Evolutionary conservation across 2,888 invertebrate genomes (phyloP), one percentile per base, ranked within the genome.

Genomic region (Brenthis daphne): DNA sequence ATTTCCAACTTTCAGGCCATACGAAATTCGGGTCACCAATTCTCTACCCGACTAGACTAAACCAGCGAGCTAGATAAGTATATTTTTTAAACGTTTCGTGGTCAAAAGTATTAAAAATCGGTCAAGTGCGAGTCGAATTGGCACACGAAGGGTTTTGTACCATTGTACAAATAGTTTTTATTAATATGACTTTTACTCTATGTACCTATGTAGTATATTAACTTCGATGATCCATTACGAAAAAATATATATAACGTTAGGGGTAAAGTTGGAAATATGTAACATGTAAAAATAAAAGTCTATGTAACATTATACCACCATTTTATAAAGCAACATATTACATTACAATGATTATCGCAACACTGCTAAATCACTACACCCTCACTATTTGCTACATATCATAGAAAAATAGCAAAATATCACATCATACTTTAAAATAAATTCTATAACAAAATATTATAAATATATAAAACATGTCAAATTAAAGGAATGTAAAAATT

Each of bases 271-370:
- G 53, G 12, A 24, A 20, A 16, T 12, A 13, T n/a, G 16, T 20
- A 24, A 47, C 1, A 53, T 4, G 16, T 1, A 55, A 64, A 61
- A 64, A 58, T 64, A 69, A 57, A 56, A 48, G 12, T 16, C 48
- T 11, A 13, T 12, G 33, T 14, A 65, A 64, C 58, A 51, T 69
- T 72, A 54, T 63, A 67, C 67, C 64, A 67, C 72, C 72, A 69
- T 64, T 67, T 69, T 67, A 66, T 69, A 60, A 73, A 73, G 73
- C 73, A 73, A 69, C 69, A 71, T 71, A n/a, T n/a, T n/a, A 61
- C 65, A 73, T 57, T 60, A 55, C 69, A 63, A 53, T 37, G 37
- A 53, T 61, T 56, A 63, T 43, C 67, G 55, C 50, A 51, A 63
- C 64, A 67, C 50, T 51, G 29, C 61, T 55, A 20, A 48, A 69